These are phyloP conservation scores for Antheraea pernyi DNA, from an alignment of 1,140 invertebrate species.

Conservation along the genomic window DNA sequence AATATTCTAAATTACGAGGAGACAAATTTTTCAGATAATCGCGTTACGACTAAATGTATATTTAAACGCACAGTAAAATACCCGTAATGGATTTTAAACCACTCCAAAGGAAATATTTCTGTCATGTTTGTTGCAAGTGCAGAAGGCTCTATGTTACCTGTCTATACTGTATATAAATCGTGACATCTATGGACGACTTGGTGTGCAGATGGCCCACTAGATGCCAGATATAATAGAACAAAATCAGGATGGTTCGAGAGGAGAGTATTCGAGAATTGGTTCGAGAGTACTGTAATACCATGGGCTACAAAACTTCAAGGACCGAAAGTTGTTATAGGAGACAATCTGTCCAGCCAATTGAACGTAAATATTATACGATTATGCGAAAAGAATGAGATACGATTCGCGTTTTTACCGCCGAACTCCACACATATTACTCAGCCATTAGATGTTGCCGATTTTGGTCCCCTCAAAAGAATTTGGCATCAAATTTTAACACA, in stretches of 20 bases:
- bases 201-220: conserved; percentile 42
- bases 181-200: conserved; percentile 53
- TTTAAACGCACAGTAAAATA: conserved; percentile 45
- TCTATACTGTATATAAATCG: conserved; percentile 60
- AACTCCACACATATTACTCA: too few species aligned
- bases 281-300: conserved; percentile 16
- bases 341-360: conserved; percentile 34
- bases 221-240: conserved; percentile 45
- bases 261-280: conserved; percentile 39
- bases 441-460: conserved; percentile 46
- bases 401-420: conserved; percentile 25
- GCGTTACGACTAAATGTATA: conserved; percentile 43
- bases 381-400: neutral
- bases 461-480: conserved; percentile 45
- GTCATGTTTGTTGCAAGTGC: conserved; percentile 55
- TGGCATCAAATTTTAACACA: conserved; percentile 49
- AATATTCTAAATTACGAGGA: too few species aligned
- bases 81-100: conserved; percentile 46
- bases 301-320: conserved; percentile 16
- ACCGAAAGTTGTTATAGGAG: conserved; percentile 28
- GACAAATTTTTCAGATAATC: conserved; percentile 55
- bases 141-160: conserved; percentile 36
- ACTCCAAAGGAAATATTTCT: conserved; percentile 45
- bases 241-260: conserved; percentile 57
- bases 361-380: neutral